A percentile compares a stretch with the other conserved stretches of the same genome.
phyloP scores from a whole-genome alignment of 2,797 vertebrate genomes.

The Balearica regulorum region DNA sequence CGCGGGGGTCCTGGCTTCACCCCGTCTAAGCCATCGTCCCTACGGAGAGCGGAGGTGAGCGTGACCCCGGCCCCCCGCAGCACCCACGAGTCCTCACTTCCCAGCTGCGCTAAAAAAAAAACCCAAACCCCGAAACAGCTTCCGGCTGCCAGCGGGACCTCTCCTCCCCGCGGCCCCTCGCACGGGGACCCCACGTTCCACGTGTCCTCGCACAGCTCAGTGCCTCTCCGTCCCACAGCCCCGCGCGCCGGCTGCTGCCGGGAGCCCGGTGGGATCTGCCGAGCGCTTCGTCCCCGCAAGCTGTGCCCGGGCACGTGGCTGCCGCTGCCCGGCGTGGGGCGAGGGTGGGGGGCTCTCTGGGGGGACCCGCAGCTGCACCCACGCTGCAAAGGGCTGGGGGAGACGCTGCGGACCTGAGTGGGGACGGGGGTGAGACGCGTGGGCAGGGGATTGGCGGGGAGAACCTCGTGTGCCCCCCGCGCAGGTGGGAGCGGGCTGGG shows the following conservation, averaged over 20 bases:
- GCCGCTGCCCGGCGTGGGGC: neutral
- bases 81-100: neutral
- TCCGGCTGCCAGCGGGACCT: neutral
- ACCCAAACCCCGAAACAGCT: neutral
- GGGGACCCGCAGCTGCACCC: slow-evolving; percentile 3
- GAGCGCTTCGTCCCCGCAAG: neutral
- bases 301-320: neutral
- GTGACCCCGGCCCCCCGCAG: too few relatives aligned
- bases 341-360: neutral
- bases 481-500: neutral
- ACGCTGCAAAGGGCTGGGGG: neutral
- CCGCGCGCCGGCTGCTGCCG: neutral
- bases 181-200: neutral
- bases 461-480: neutral
- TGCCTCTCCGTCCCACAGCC: neutral
- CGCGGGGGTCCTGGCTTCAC: neutral
- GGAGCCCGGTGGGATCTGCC: neutral
- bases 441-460: neutral
- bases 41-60: too few relatives aligned
- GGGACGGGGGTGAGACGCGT: neutral
- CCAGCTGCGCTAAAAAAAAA: neutral
- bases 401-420: neutral
- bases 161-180: neutral
- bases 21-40: neutral
- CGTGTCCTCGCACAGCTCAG: neutral